Base-by-base conservation (phyloP, 1,140 invertebrate genomes). In the Teleopsis dalmanni region DNA sequence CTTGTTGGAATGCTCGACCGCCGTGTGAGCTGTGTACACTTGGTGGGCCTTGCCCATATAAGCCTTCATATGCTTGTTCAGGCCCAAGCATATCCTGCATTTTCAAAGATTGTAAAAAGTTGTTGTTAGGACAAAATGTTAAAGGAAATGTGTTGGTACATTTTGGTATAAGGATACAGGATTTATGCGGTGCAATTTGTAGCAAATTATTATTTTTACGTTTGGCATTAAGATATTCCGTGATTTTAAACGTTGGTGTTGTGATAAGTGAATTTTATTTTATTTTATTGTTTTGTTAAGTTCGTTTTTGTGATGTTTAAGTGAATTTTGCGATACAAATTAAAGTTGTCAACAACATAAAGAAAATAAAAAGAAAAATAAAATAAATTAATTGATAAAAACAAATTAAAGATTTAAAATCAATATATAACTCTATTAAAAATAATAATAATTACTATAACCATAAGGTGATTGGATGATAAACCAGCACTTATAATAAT, bases 1-100 rank as follows among this genome's bases (percentile, higher is more conserved):
- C 87, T 58, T 87, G 85, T 62, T 86, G 85, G 74, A 85, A 88
- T 60, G 80, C 80, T 58, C 79, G 75, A 57, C 81, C 81, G 57
- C 80, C 80, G 67, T 84, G 82, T 67, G 80, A 82, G 76, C 82
- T 85, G 70, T 86, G 84, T 58, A 87, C 83, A 70, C 83, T 86
- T 58, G 85, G 83, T 59, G 84, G 84, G 63, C 83, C 85, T 76
- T 87, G 88, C 67, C 82, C 84, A 76, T 93, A 94, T 78, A 95
- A 83, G 74, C 83, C 85, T 67, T 93, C 88, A 79, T 91, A 95
- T 59, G 85, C 82, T 74, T 92, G 90, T 70, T 95, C 91, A 57
- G 88, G 83, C 61, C 85, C 87, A 74, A 95, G 84, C 84, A 91
- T 91, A 75, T 92, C 88, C 85, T 91, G 48, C 31, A 33, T 42